Conservation (phyloP, 2,888 invertebrate species). For the Choristoneura rosaceana region DNA sequence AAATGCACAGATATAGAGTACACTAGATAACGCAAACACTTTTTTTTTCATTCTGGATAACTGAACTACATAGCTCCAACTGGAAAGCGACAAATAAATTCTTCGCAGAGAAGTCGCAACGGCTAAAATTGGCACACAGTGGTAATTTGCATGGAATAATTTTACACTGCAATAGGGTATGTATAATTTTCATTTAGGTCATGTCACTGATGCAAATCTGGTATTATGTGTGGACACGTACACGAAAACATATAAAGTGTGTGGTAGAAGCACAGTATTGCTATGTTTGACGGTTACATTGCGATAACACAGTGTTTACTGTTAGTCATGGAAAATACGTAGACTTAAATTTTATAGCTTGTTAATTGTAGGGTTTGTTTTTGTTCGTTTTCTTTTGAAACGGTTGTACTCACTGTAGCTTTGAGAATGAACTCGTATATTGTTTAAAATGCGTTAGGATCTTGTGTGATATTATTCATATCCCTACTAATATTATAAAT, state of each 20-base stretch:
- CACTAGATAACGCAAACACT: too few species aligned
- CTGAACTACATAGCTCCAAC: too few species aligned
- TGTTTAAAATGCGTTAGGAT: too few species aligned
- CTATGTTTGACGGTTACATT: not conserved
- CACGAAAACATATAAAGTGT: conserved; percentile 13
- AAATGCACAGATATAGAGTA: too few species aligned
- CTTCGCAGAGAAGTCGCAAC: not conserved
- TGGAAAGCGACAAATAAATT: too few species aligned
- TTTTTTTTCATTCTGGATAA: too few species aligned
- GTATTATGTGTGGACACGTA: not conserved
- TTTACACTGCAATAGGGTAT: not conserved
- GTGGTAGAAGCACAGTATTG: not conserved
- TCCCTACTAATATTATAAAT: too few species aligned
- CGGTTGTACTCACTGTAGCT: too few species aligned
- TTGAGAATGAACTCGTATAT: too few species aligned
- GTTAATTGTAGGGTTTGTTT: too few species aligned
- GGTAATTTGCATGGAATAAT: conserved; percentile 2
- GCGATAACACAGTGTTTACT: not conserved
- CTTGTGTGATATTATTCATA: too few species aligned
- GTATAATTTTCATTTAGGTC: conserved; percentile 6
- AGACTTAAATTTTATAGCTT: too few species aligned
- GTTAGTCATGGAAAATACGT: not conserved
- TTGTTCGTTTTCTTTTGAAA: not conserved
- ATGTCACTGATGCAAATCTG: not conserved
- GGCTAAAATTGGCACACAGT: not conserved